Percentiles rank a stretch among this genome's conserved stretches.
Conservation (phyloP, 2,113 vertebrate species). For the Progne subis region DNA sequence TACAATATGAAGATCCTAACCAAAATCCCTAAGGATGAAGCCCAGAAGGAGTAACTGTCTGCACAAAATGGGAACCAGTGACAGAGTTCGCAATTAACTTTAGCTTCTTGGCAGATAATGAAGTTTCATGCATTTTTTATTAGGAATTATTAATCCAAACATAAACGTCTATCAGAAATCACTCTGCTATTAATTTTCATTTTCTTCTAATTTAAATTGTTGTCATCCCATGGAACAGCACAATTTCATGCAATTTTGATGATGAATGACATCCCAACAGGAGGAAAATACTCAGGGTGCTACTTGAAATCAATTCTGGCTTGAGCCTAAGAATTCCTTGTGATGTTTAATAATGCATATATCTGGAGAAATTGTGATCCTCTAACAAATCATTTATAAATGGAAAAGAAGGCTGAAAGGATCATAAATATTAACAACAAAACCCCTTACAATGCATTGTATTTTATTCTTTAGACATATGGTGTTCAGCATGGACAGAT, state of each 20-base stretch:
- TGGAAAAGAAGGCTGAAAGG: conserved; percentile 9
- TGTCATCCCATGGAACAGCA: conserved; percentile 24
- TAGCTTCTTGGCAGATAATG: conserved; percentile 5
- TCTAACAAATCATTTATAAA: conserved; percentile 45
- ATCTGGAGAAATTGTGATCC: conserved; percentile 8
- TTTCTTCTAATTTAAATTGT: conserved; percentile 50
- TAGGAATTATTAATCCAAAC: conserved; percentile 47
- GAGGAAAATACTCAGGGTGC: background rate
- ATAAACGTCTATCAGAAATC: background rate
- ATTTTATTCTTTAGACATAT: background rate
- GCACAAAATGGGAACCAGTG: background rate
- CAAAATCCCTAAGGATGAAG: background rate
- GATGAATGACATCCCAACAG: conserved; percentile 10
- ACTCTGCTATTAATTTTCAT: conserved; percentile 39
- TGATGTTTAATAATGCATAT: conserved; percentile 19
- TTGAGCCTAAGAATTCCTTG: background rate
- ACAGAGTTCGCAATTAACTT: conserved; percentile 9
- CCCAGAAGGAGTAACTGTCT: background rate
- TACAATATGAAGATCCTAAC: background rate
- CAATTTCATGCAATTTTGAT: conserved; percentile 57
- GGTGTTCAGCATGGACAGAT: background rate
- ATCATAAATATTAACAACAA: conserved; percentile 14
- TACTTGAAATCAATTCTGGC: background rate
- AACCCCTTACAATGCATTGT: background rate
- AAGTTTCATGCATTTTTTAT: conserved; percentile 38